Percentiles rank a stretch among this genome's conserved stretches.
Conservation (phyloP, 2,888 invertebrate species). For the Polia nebulosa region DNA sequence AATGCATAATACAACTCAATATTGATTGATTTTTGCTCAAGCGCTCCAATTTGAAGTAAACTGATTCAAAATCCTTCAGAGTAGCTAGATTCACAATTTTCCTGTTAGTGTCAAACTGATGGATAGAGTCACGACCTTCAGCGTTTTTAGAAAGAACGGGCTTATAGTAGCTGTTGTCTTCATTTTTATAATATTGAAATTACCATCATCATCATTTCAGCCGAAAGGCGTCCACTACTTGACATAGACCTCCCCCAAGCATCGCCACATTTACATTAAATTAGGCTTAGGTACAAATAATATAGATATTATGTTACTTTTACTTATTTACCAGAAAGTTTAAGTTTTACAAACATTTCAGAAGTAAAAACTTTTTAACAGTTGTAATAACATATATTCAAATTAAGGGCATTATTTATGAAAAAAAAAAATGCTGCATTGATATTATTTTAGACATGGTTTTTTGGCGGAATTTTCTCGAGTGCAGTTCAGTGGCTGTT, state of each 20-base stretch:
- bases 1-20: background rate
- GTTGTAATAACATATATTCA: no score
- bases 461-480: no score
- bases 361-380: background rate
- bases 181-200: no score
- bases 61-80: background rate
- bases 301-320: background rate
- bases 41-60: background rate
- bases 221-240: background rate
- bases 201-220: background rate
- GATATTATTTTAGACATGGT: no score
- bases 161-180: background rate
- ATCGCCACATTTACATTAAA: background rate
- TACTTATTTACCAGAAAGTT: background rate
- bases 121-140: background rate
- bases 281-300: background rate
- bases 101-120: background rate
- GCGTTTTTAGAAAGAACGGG: conserved; percentile 7
- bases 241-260: background rate
- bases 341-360: background rate
- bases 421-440: no score
- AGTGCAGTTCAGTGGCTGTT: no score
- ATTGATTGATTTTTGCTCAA: background rate
- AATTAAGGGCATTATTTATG: no score
- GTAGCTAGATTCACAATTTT: conserved; percentile 11